Evolutionary conservation across 2,113 vertebrate species (phyloP).

Genomic region (Percina caprodes): DNA sequence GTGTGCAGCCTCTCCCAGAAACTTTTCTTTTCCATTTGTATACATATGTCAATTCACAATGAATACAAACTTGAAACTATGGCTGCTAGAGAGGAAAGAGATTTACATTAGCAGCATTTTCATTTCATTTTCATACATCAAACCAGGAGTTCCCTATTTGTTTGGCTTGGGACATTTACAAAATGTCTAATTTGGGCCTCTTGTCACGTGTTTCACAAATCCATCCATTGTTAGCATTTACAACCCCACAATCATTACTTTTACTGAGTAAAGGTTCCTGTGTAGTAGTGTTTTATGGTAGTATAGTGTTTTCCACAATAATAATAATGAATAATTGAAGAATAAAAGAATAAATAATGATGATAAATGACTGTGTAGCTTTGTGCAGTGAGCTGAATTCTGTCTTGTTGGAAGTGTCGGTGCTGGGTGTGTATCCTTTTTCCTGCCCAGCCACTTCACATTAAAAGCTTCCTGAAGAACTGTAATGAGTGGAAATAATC

Average conservation of each 20-base stretch:
- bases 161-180: not conserved
- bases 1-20: slow-evolving; percentile 16
- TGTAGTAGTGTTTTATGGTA: not conserved
- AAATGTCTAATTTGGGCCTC: not conserved
- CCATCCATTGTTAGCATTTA: not conserved
- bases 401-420: slow-evolving; percentile 52
- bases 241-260: not conserved
- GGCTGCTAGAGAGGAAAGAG: too few relatives aligned
- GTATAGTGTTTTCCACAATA: not conserved
- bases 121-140: not conserved
- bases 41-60: not conserved
- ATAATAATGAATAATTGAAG: too few relatives aligned
- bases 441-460: slow-evolving; percentile 55
- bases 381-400: slow-evolving; percentile 18
- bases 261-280: not conserved
- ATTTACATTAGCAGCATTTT: too few relatives aligned
- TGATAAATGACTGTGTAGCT: slow-evolving; percentile 50
- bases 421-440: slow-evolving; percentile 50
- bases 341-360: too few relatives aligned
- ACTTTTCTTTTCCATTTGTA: slow-evolving; percentile 3
- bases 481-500: slow-evolving; percentile 69
- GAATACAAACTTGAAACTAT: not conserved
- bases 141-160: not conserved
- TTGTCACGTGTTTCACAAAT: not conserved
- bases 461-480: slow-evolving; percentile 68